phyloP scores from a whole-genome alignment of 2,888 invertebrate species.

The Limnephilus marmoratus region DNA sequence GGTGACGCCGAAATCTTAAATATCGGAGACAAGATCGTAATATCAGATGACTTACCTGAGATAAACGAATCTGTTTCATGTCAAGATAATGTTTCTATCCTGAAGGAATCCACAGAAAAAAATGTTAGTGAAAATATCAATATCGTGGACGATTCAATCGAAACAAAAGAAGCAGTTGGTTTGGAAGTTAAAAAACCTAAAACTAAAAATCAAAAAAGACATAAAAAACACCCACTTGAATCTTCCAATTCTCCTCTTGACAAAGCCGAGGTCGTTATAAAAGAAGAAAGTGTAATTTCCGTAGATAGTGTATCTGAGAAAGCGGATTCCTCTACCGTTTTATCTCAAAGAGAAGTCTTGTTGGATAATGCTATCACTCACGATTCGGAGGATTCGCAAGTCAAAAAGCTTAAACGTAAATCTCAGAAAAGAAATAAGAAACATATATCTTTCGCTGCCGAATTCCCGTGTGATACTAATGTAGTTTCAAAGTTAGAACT shows the following conservation, averaged over 20 bases:
- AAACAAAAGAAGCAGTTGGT: not conserved
- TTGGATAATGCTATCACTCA: not conserved
- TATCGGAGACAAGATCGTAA: not conserved
- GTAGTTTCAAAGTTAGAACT: not conserved
- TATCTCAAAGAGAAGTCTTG: not conserved
- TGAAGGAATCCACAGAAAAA: not conserved
- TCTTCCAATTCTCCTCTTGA: constrained; percentile 70
- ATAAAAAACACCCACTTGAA: constrained; percentile 67
- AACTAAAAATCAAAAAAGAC: constrained; percentile 47
- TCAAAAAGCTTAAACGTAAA: constrained; percentile 54
- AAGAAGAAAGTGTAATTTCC: not conserved
- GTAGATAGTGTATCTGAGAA: not conserved
- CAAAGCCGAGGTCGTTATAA: not conserved
- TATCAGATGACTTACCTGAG: not conserved
- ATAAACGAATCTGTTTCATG: not conserved
- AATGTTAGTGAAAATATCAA: not conserved
- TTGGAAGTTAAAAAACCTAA: not conserved
- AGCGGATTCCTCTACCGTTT: not conserved
- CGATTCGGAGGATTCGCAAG: constrained; percentile 45
- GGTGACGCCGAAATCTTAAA: constrained; percentile 67
- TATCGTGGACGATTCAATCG: not conserved
- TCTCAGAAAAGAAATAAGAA: constrained; percentile 59
- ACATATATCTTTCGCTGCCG: constrained; percentile 24
- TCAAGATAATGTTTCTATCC: not conserved
- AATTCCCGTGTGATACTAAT: constrained; percentile 14